phyloP scores from a whole-genome alignment of 53 echinoderm and acorn worm genomes.

The Patiria pectinifera region DNA sequence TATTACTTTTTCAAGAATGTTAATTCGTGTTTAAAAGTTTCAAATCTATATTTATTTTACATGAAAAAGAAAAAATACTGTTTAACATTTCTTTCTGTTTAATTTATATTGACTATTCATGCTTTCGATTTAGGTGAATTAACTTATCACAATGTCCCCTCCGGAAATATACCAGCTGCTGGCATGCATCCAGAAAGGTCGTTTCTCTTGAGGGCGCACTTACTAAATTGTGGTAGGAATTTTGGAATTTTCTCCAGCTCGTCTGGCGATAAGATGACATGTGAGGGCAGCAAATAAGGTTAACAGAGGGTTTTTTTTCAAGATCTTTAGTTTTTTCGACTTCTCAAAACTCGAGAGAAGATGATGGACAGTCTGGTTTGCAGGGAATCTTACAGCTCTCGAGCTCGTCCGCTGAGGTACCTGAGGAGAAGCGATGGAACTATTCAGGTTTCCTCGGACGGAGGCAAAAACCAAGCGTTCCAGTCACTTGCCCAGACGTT shows the following conservation, averaged over 20 bases:
- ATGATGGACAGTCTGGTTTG: neutral
- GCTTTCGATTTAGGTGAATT: too few species aligned
- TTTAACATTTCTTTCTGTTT: neutral
- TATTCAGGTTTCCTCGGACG: conserved; percentile 29
- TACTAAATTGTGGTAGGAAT: too few species aligned
- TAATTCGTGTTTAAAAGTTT: neutral
- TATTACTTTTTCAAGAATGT: neutral
- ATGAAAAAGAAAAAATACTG: neutral
- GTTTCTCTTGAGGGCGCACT: too few species aligned
- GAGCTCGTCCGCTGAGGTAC: conserved; percentile 22
- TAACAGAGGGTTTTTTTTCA: too few species aligned
- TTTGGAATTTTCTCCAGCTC: neutral
- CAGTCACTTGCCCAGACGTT: conserved; percentile 33
- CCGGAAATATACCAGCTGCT: neutral
- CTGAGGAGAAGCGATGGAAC: conserved; percentile 20
- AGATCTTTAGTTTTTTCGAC: too few species aligned
- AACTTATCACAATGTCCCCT: neutral
- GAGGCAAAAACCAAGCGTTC: conserved; percentile 18
- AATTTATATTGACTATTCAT: neutral
- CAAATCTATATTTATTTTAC: neutral
- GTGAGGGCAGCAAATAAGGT: too few species aligned
- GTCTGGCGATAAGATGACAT: too few species aligned
- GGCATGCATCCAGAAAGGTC: neutral
- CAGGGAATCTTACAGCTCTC: conserved; percentile 39
- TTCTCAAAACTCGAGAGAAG: neutral